Percentiles rank a stretch among this genome's conserved stretches.
Evolutionary conservation across 2,797 vertebrate species (phyloP).

Genomic region (Chiloscyllium punctatum): DNA sequence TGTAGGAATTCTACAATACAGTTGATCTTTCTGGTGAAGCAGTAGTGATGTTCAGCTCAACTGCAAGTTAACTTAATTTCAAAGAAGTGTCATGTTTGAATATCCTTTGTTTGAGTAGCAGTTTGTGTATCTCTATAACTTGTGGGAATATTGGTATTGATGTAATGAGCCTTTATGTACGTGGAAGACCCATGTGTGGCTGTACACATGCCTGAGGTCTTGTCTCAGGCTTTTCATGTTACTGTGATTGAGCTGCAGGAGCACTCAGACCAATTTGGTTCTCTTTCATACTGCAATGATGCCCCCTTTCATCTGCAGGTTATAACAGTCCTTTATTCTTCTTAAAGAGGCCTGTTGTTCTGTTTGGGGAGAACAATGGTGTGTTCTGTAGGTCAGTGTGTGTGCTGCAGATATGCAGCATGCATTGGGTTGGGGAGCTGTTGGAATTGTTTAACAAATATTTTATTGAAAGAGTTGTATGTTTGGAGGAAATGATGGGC

Average conservation of each 20-base stretch:
- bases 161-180: neutral
- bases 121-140: neutral
- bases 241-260: neutral
- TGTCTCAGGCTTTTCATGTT: neutral
- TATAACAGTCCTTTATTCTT: neutral
- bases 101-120: neutral
- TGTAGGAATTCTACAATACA: neutral
- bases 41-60: neutral
- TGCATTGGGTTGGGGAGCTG: too few relatives aligned
- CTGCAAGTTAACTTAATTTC: neutral
- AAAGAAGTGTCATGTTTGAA: neutral
- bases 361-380: neutral
- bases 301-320: neutral
- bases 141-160: neutral
- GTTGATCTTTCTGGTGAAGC: neutral
- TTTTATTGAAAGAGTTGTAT: neutral
- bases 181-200: neutral
- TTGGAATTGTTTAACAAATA: neutral
- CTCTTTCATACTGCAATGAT: neutral
- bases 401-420: neutral
- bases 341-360: neutral
- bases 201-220: neutral
- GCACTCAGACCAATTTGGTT: neutral
- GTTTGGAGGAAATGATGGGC: neutral
- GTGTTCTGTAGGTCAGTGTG: conserved; percentile 15